Conservation (phyloP, 37 sponge, comb jelly and placozoan species). For the Axinella damicornis region DNA sequence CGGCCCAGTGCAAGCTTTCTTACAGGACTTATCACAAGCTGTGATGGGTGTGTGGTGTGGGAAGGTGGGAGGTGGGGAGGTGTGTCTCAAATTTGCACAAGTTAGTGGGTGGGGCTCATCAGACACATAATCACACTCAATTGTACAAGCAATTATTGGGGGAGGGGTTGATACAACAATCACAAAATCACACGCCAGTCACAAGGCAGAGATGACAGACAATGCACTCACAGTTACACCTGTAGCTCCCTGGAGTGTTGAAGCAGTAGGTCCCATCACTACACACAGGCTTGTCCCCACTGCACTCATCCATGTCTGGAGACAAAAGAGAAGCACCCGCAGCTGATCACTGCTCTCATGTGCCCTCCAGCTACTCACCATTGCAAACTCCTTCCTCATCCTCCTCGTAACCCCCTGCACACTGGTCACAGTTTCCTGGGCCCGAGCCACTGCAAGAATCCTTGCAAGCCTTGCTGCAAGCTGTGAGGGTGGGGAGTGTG, state of each 20-base stretch:
- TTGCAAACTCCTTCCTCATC: slow-evolving; percentile 56
- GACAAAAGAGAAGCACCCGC: too few relatives aligned
- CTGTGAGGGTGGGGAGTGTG: slow-evolving; percentile 19
- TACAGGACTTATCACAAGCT: slow-evolving; percentile 82
- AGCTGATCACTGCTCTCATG: too few relatives aligned
- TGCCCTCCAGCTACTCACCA: slow-evolving; percentile 18
- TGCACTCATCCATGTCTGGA: slow-evolving; percentile 86
- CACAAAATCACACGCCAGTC: neutral
- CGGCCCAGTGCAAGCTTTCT: slow-evolving; percentile 67
- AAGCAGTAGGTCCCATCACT: slow-evolving; percentile 85
- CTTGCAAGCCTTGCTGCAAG: slow-evolving; percentile 78
- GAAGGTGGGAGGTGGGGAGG: too few relatives aligned
- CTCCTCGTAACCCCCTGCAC: slow-evolving; percentile 75
- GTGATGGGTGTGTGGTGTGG: slow-evolving; percentile 12
- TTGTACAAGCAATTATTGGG: too few relatives aligned
- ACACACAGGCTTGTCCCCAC: slow-evolving; percentile 50
- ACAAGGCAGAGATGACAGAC: neutral
- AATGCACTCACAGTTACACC: slow-evolving; percentile 56
- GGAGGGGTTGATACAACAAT: too few relatives aligned
- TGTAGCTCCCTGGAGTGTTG: slow-evolving; percentile 72
- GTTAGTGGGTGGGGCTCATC: too few relatives aligned
- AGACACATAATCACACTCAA: too few relatives aligned
- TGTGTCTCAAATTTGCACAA: too few relatives aligned
- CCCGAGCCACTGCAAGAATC: slow-evolving; percentile 66
- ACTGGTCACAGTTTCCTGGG: slow-evolving; percentile 64